A percentile compares a stretch with the other conserved stretches of the same genome.
Conservation (phyloP, 2,888 invertebrate species). For the Cephus pulcher region DNA sequence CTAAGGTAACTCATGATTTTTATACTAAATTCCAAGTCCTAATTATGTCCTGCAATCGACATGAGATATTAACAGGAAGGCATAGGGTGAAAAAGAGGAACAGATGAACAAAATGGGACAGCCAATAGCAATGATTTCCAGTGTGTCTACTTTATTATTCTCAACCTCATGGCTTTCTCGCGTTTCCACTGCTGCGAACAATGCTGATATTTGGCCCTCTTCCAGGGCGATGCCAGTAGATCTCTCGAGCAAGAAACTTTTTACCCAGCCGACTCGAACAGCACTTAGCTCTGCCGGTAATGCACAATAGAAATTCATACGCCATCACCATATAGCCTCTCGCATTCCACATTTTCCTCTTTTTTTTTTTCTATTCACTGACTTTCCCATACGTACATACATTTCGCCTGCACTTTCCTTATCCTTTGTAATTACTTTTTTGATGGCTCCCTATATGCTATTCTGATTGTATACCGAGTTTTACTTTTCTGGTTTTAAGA, state of each 20-base stretch:
- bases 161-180: slow-evolving; percentile 4
- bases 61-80: neutral
- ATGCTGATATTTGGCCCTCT: slow-evolving; percentile 33
- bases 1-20: neutral
- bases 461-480: neutral
- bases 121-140: neutral
- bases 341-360: neutral
- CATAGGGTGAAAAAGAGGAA: neutral
- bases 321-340: slow-evolving; percentile 4
- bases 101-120: neutral
- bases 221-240: slow-evolving; percentile 28
- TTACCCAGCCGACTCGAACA: slow-evolving; percentile 21
- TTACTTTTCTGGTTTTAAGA: neutral
- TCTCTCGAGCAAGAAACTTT: slow-evolving; percentile 26
- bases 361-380: neutral
- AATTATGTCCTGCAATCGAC: neutral
- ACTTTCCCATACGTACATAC: neutral
- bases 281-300: slow-evolving; percentile 32
- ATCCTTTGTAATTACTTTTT: neutral
- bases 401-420: neutral
- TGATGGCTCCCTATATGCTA: neutral
- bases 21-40: neutral
- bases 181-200: slow-evolving; percentile 25
- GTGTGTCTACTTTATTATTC: neutral
- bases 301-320: slow-evolving; percentile 49